Base-by-base conservation (phyloP, 64 coral and sea anemone species). In the Exaiptasia diaphana region DNA sequence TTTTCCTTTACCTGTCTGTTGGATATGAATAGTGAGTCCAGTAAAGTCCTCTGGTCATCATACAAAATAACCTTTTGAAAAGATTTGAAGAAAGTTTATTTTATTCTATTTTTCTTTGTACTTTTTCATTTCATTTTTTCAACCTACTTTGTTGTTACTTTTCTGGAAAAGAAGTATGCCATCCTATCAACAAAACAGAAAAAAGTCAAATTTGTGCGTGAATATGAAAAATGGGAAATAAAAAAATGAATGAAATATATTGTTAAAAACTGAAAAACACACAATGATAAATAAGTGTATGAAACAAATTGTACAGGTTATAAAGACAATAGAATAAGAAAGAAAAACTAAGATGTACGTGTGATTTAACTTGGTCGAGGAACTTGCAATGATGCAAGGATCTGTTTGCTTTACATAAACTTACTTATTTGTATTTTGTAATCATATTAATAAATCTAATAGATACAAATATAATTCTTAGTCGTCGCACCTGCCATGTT, bases 401-500 rank as follows among this genome's bases (percentile, higher is more conserved):
- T n/a, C n/a, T n/a, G n/a, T n/a, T n/a, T n/a, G n/a, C n/a, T n/a
- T n/a, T n/a, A n/a, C n/a, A n/a, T n/a, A n/a, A n/a, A n/a, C n/a
- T n/a, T n/a, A n/a, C n/a, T n/a, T n/a, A n/a, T n/a, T n/a, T n/a
- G n/a, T n/a, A n/a, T n/a, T n/a, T n/a, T n/a, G n/a, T n/a, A n/a
- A n/a, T n/a, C n/a, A n/a, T n/a, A n/a, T n/a, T n/a, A n/a, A n/a
- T n/a, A n/a, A n/a, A n/a, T n/a, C n/a, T n/a, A n/a, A n/a, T n/a
- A n/a, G n/a, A n/a, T n/a, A n/a, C n/a, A 1, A 50, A 0, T 1
- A 14, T 50, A 11, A 14, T 50, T 50, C 11, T 1, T 50, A 0
- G 11, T 5, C 2, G 58, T 14, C 58, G 12, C 27, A 71, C 67
- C 67, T 71, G 67, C 67, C 67, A 71, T 23, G 67, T 71, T 71